A percentile compares a stretch with the other conserved stretches of the same genome.
Evolutionary conservation across 2,113 vertebrate species (phyloP).

Genomic region (Sigmodon hispidus): DNA sequence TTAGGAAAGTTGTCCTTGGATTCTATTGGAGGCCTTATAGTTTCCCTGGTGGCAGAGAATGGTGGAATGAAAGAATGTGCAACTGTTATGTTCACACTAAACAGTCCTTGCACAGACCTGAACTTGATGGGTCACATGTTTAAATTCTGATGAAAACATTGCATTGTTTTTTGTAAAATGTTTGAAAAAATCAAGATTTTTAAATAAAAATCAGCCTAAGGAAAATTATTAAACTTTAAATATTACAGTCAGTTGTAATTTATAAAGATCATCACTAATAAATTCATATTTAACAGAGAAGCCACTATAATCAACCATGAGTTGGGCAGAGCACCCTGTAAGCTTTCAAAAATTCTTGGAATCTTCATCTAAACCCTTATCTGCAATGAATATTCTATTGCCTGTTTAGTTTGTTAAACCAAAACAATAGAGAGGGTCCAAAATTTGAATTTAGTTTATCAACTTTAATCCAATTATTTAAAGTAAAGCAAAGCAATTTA

Average conservation of each 20-base stretch:
- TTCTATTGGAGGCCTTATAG: background rate
- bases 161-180: slow-evolving; percentile 10
- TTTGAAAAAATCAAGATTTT: background rate
- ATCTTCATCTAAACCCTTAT: background rate
- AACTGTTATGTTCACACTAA: background rate
- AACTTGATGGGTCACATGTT: background rate
- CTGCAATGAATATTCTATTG: background rate
- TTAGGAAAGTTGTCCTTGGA: background rate
- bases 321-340: background rate
- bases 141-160: background rate
- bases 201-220: background rate
- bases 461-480: background rate
- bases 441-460: slow-evolving; percentile 23
- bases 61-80: rapidly evolving
- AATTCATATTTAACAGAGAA: background rate
- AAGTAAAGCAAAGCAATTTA: background rate
- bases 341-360: background rate
- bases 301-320: background rate
- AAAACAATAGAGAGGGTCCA: background rate
- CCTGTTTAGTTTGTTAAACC: background rate
- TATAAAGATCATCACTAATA: background rate
- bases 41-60: background rate
- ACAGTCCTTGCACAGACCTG: background rate
- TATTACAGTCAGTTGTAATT: background rate
- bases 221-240: slow-evolving; percentile 2